A percentile compares a stretch with the other conserved stretches of the same genome.
Conservation (phyloP, 2,888 invertebrate genomes). For the Polydrusus tereticollis region DNA sequence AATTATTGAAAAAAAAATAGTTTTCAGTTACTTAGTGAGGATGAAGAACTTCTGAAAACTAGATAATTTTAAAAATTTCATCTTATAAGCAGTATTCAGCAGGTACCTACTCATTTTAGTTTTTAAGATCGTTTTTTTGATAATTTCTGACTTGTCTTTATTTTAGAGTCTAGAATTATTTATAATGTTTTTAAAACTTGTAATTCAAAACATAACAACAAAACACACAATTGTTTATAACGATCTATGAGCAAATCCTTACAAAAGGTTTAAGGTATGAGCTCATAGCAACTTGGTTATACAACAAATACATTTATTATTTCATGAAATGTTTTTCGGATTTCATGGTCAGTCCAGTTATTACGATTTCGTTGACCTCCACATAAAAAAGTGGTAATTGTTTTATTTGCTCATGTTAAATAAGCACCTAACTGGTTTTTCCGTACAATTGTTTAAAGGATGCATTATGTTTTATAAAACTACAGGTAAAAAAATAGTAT, state of each 20-base stretch:
- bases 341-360: slow-evolving; percentile 34
- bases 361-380: slow-evolving; percentile 39
- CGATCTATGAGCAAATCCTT: too few relatives aligned
- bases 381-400: slow-evolving; percentile 37
- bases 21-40: too few relatives aligned
- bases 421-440: background rate
- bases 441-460: background rate
- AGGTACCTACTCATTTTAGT: too few relatives aligned
- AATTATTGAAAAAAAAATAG: too few relatives aligned
- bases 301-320: slow-evolving; percentile 5
- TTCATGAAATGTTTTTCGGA: slow-evolving; percentile 4
- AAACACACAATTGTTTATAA: too few relatives aligned
- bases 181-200: background rate
- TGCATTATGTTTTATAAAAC: background rate
- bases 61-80: too few relatives aligned
- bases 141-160: too few relatives aligned
- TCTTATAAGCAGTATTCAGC: too few relatives aligned
- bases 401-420: slow-evolving; percentile 27
- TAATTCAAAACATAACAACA: too few relatives aligned
- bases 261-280: background rate
- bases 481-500: too few relatives aligned
- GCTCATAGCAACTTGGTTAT: background rate
- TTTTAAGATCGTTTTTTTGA: too few relatives aligned
- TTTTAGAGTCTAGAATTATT: background rate
- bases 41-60: too few relatives aligned